A percentile compares a stretch with the other conserved stretches of the same genome.
Evolutionary conservation across 2,797 vertebrate genomes (phyloP).

Genomic region (Zalophus californianus): DNA sequence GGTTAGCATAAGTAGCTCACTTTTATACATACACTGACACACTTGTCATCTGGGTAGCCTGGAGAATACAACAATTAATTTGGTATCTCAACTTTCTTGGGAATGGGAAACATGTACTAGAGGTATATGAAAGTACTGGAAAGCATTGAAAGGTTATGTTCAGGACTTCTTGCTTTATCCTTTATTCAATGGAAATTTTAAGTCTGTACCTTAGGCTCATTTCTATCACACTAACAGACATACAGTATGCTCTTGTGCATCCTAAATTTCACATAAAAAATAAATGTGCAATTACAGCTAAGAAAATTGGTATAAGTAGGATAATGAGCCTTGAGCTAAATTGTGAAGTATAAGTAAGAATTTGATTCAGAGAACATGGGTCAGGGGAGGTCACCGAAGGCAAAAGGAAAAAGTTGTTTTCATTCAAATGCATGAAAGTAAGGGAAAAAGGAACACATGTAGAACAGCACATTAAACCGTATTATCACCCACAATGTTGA

Average conservation of each 20-base stretch:
- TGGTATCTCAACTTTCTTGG: neutral
- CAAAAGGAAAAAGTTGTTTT: neutral
- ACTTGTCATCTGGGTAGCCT: neutral
- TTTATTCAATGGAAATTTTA: neutral
- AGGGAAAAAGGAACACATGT: neutral
- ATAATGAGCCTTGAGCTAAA: neutral
- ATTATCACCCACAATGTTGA: neutral
- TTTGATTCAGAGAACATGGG: neutral
- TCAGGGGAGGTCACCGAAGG: neutral
- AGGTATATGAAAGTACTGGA: neutral
- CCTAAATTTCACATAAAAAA: neutral
- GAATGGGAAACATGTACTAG: neutral
- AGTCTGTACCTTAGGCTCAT: neutral
- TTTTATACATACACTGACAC: neutral
- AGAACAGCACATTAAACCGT: neutral
- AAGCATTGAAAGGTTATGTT: neutral
- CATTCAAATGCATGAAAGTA: neutral
- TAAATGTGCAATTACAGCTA: neutral
- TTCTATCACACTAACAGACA: neutral
- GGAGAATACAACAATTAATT: neutral
- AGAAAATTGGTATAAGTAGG: neutral
- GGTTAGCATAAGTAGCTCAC: neutral
- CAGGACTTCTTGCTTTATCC: neutral
- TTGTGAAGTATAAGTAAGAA: neutral
- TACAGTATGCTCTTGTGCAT: neutral